phyloP scores from a whole-genome alignment of 2,113 vertebrate species.

The Seriola aureovittata region DNA sequence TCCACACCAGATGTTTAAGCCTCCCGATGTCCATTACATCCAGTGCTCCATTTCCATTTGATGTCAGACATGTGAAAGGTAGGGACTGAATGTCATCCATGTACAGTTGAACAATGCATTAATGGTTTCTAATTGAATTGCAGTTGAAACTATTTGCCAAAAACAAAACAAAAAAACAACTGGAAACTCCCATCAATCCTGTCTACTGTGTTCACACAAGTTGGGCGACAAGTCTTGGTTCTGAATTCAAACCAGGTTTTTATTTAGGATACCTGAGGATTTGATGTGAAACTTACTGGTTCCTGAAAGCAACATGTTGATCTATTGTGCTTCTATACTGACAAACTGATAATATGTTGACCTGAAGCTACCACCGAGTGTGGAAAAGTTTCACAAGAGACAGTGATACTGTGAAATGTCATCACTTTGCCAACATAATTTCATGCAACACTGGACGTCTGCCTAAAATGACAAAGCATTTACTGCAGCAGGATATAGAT shows the following conservation, averaged over 20 bases:
- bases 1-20: conserved; percentile 33
- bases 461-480: not conserved
- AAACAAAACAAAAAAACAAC: not conserved
- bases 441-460: not conserved
- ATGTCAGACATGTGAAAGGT: conserved; percentile 14
- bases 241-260: not conserved
- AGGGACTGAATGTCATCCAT: not conserved
- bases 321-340: not conserved
- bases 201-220: not conserved
- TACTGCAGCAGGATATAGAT: not conserved
- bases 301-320: not conserved
- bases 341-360: not conserved
- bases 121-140: not conserved
- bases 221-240: not conserved
- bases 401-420: not conserved
- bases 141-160: not conserved
- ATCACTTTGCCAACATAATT: not conserved
- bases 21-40: conserved; percentile 16
- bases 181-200: not conserved
- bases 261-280: not conserved
- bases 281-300: not conserved
- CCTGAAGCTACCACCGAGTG: not conserved
- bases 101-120: too few relatives aligned
- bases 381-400: not conserved
- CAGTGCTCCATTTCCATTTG: conserved; percentile 23